phyloP scores from a whole-genome alignment of 2,113 vertebrate genomes.

The Shinisaurus crocodilurus region DNA sequence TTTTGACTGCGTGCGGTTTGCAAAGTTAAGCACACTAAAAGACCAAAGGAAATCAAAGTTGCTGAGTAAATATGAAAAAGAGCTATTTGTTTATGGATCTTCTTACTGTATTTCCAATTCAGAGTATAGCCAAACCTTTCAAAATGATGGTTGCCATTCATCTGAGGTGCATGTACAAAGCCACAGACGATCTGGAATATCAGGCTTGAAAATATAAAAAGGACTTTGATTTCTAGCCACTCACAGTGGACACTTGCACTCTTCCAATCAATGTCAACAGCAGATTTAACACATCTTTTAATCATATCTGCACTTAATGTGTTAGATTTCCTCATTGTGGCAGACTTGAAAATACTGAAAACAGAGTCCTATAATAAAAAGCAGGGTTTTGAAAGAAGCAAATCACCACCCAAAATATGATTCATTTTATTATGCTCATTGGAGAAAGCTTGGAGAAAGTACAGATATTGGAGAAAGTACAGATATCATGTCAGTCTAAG shows the following conservation, averaged over 20 bases:
- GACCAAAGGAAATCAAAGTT: conserved; percentile 41
- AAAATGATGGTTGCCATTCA: background rate
- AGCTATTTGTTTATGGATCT: conserved; percentile 52
- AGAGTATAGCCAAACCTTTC: background rate
- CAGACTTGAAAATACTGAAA: background rate
- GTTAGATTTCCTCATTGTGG: background rate
- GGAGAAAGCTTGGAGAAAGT: background rate
- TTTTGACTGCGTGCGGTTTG: conserved; percentile 66
- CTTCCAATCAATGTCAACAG: background rate
- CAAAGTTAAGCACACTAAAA: conserved; percentile 59
- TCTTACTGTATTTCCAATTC: conserved; percentile 35
- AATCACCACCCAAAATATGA: background rate
- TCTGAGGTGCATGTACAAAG: background rate
- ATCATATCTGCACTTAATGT: background rate
- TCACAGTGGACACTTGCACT: background rate
- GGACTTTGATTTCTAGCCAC: background rate
- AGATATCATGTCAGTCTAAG: background rate
- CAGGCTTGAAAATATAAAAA: background rate
- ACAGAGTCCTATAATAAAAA: background rate
- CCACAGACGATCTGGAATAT: background rate
- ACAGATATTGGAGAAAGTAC: too few species aligned
- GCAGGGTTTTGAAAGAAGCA: background rate
- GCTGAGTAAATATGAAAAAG: conserved; percentile 52
- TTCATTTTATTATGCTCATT: background rate
- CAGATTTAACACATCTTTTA: background rate